A percentile compares a stretch with the other conserved stretches of the same genome.
Conservation (phyloP, 2,888 invertebrate genomes). For the Ethmia dodecea region DNA sequence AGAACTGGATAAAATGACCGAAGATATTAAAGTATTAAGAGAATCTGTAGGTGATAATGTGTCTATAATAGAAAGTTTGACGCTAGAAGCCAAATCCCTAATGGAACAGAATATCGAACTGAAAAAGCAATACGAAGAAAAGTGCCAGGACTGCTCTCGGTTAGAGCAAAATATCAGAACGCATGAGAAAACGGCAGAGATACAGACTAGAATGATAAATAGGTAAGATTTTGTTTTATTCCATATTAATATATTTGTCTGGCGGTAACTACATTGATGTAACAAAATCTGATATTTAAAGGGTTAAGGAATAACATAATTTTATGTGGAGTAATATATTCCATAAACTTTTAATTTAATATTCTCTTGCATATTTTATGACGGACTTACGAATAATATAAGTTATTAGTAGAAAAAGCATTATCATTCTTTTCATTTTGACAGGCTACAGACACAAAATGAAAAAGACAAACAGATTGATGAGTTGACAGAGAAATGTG, state of each 20-base stretch:
- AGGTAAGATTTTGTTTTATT: no score
- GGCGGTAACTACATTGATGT: no score
- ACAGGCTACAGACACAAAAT: constrained; percentile 53
- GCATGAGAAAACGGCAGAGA: constrained; percentile 58
- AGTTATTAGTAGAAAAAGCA: no score
- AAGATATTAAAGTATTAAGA: constrained; percentile 48
- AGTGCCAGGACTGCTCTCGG: constrained; percentile 38
- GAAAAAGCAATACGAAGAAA: constrained; percentile 51
- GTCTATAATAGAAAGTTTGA: constrained; percentile 44
- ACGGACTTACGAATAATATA: no score
- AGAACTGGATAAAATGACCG: constrained; percentile 50
- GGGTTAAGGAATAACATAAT: no score
- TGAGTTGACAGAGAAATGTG: constrained; percentile 40
- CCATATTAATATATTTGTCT: no score
- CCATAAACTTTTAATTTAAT: no score
- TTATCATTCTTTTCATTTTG: constrained; percentile 7
- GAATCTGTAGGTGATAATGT: constrained; percentile 47
- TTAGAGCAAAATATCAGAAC: constrained; percentile 61
- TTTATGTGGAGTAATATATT: no score
- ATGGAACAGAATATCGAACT: constrained; percentile 42
- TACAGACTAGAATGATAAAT: constrained; percentile 58
- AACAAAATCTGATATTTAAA: no score
- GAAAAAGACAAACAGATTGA: constrained; percentile 51
- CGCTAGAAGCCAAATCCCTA: constrained; percentile 44
- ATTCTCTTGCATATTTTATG: no score